Conservation (phyloP, 2,797 vertebrate genomes). For the Rachycentron canadum region DNA sequence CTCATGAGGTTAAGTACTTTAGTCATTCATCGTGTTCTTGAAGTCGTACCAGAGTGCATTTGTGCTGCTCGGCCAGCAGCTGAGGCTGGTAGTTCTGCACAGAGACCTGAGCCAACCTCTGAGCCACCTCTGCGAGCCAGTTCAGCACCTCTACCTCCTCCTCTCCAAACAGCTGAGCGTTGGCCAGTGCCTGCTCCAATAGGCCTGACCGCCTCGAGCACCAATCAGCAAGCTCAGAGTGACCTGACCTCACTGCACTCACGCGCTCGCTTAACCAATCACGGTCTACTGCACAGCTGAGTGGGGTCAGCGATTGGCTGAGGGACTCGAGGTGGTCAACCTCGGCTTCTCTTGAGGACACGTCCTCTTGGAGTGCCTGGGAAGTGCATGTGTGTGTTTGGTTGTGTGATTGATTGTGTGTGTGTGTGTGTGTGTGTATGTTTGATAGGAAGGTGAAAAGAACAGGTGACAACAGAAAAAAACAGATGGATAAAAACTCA, state of each 20-base stretch:
- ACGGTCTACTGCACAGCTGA: slow-evolving; percentile 89
- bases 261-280: slow-evolving; percentile 90
- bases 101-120: slow-evolving; percentile 92
- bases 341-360: slow-evolving; percentile 85
- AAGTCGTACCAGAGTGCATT: slow-evolving; percentile 89
- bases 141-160: slow-evolving; percentile 99
- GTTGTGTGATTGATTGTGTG: slow-evolving; percentile 19
- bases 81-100: slow-evolving; percentile 93
- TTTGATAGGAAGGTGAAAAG: slow-evolving; percentile 19
- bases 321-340: slow-evolving; percentile 88
- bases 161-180: slow-evolving; percentile 97
- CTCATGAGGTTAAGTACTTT: not conserved
- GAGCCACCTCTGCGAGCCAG: slow-evolving; percentile 98
- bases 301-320: slow-evolving; percentile 89
- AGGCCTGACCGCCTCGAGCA: slow-evolving; percentile 89
- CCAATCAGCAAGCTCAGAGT: slow-evolving; percentile 89
- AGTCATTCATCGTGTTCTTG: slow-evolving; percentile 26
- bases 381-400: slow-evolving; percentile 64
- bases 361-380: slow-evolving; percentile 93
- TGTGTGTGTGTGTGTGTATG: slow-evolving; percentile 37
- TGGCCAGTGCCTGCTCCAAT: slow-evolving; percentile 94
- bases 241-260: slow-evolving; percentile 87
- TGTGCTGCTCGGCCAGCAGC: slow-evolving; percentile 93
- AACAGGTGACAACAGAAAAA: slow-evolving; percentile 59
- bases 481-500: slow-evolving; percentile 78